These are phyloP conservation scores for Lymantria dispar DNA, from an alignment of 2,888 invertebrate species.

Conservation along the genomic window DNA sequence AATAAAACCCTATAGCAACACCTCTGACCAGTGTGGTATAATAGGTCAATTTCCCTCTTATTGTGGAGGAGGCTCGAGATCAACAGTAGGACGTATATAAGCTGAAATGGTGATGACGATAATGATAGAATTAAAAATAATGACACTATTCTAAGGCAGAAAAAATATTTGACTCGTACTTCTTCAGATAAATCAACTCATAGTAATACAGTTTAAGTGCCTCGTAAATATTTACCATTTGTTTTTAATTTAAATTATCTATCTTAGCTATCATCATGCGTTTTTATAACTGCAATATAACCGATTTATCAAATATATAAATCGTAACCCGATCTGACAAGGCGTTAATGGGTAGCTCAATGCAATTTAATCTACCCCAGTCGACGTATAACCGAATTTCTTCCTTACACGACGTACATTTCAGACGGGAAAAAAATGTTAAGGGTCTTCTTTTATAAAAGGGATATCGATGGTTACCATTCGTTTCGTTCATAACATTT, in stretches of 20 bases:
- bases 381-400: constrained; percentile 64
- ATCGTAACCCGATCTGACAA: constrained; percentile 81
- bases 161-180: too few relatives aligned
- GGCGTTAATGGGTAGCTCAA: constrained; percentile 80
- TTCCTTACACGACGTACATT: constrained; percentile 43
- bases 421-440: constrained; percentile 27
- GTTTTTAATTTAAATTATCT: neutral
- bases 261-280: neutral
- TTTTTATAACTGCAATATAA: constrained; percentile 46
- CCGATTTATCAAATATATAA: constrained; percentile 75
- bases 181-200: too few relatives aligned
- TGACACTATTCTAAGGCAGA: too few relatives aligned
- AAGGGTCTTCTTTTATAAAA: constrained; percentile 13
- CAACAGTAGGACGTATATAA: too few relatives aligned
- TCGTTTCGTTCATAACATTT: constrained; percentile 6
- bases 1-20: too few relatives aligned
- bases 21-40: too few relatives aligned
- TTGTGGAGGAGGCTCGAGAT: too few relatives aligned
- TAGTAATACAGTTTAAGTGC: too few relatives aligned
- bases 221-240: too few relatives aligned
- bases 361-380: constrained; percentile 80
- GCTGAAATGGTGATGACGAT: too few relatives aligned
- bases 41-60: too few relatives aligned
- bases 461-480: constrained; percentile 9
- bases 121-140: too few relatives aligned